Evolutionary conservation across 2,797 vertebrate genomes (phyloP), one percentile per base, ranked within the genome.

Genomic region (Microhierax caerulescens): DNA sequence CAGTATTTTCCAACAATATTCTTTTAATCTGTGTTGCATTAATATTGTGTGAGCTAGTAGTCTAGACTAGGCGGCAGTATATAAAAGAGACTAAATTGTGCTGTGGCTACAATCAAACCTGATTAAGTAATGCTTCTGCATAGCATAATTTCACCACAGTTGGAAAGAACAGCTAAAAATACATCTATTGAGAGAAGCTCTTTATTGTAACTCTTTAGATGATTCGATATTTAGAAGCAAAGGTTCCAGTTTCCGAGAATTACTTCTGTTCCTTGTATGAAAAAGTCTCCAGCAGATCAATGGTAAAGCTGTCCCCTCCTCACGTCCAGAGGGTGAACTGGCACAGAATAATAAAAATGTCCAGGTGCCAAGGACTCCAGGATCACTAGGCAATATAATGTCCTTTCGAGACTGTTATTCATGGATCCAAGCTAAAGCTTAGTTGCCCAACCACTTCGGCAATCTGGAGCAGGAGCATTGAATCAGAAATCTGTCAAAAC

Each of bases 91-190:
- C 36, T 65, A 89, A 94, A 92, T 85, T 92, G 61, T 90, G 85
- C 41, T 95, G 76, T 93, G 77, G 70, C 89, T 96, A 78, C 85
- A 93, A 95, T 97, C 88, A 97, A 96, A 96, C 91, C 75, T 90
- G 94, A 96, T 96, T 96, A 96, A 89, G 59, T 96, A 95, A 84
- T 65, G 75, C 50, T 64, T 89, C 88, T 89, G 56, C 93, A 91
- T 73, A 94, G 63, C 30, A 61, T 93, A 92, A 92, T 77, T 94
- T 96, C 28, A 9, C 82, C 41, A 87, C 75, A 92, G 60, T 78
- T 92, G 82, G 90, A 94, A 90, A 90, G 34, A 88, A 45, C 24
- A 83, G 84, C 88, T 94, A 85, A 96, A 97, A 96, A 93, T 89
- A 89, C 0, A 1, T 48, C 54, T 73, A 45, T 90, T 51, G 57